Evolutionary conservation across 1,140 invertebrate genomes (phyloP).

Genomic region (Prorops nasuta): DNA sequence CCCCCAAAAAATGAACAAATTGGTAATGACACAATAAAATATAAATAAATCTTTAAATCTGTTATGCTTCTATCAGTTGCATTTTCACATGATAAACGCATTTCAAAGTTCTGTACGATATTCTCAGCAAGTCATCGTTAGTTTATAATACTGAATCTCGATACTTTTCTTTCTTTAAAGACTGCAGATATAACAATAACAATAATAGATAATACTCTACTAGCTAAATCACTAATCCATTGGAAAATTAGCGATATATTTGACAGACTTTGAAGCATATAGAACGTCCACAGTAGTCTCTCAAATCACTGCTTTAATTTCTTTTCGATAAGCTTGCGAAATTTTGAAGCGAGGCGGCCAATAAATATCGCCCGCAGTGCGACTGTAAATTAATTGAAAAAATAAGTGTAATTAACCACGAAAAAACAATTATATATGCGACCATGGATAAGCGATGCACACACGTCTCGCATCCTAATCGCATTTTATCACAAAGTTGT

Average conservation of each 20-base stretch:
- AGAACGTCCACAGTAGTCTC: no score
- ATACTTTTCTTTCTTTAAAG: no score
- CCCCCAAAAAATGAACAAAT: conserved; percentile 54
- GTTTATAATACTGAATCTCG: background rate
- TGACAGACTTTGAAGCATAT: no score
- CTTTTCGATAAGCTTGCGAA: conserved; percentile 7
- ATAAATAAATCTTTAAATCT: conserved; percentile 24
- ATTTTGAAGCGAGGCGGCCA: background rate
- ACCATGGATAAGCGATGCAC: conserved; percentile 9
- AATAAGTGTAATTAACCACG: conserved; percentile 25
- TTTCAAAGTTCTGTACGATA: background rate
- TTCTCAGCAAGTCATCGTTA: no score
- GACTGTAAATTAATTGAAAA: conserved; percentile 36
- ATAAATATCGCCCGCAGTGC: conserved; percentile 8
- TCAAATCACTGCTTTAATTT: no score
- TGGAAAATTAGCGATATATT: no score
- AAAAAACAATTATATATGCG: conserved; percentile 20
- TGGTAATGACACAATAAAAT: no score
- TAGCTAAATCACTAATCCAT: no score
- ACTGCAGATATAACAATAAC: no score
- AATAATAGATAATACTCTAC: no score
- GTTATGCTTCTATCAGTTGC: conserved; percentile 24
- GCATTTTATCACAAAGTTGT: conserved; percentile 35
- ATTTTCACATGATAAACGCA: conserved; percentile 15
- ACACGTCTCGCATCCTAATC: conserved; percentile 24